Evolutionary conservation across 2,113 vertebrate species (phyloP).

Genomic region (Cranoglanis bouderius): DNA sequence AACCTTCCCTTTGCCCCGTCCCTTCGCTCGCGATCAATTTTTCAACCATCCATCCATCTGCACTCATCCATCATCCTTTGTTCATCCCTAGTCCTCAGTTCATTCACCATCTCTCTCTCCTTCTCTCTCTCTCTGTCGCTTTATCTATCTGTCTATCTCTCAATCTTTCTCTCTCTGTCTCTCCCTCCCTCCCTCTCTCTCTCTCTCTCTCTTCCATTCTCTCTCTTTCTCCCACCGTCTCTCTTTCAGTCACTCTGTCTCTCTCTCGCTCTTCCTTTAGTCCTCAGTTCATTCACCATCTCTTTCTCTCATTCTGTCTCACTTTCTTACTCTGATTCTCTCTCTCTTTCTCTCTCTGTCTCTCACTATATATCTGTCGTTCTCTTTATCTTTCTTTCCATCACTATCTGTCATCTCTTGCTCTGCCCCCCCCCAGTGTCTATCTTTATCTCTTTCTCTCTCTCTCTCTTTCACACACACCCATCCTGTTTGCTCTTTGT

Average conservation of each 20-base stretch:
- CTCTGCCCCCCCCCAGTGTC: background rate
- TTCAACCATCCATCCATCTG: slow-evolving; percentile 7
- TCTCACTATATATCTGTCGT: background rate
- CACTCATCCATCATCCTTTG: slow-evolving; percentile 26
- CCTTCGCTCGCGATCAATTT: background rate
- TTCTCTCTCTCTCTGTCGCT: background rate
- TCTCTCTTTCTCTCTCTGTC: background rate
- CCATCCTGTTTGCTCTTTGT: background rate
- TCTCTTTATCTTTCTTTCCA: background rate
- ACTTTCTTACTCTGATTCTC: background rate
- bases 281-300: background rate
- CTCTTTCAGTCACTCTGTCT: background rate
- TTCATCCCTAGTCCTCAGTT: background rate
- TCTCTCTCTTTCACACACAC: too few relatives aligned
- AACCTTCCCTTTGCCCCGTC: background rate
- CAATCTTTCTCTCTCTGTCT: background rate
- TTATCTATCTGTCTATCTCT: background rate
- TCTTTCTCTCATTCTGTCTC: background rate
- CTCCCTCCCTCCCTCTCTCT: background rate
- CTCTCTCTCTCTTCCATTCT: background rate
- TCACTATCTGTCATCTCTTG: background rate
- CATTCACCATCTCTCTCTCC: background rate
- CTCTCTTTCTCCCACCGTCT: background rate
- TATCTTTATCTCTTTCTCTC: background rate
- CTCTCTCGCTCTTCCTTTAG: background rate